Conservation (phyloP, 2,113 vertebrate species). For the Bettongia penicillata region DNA sequence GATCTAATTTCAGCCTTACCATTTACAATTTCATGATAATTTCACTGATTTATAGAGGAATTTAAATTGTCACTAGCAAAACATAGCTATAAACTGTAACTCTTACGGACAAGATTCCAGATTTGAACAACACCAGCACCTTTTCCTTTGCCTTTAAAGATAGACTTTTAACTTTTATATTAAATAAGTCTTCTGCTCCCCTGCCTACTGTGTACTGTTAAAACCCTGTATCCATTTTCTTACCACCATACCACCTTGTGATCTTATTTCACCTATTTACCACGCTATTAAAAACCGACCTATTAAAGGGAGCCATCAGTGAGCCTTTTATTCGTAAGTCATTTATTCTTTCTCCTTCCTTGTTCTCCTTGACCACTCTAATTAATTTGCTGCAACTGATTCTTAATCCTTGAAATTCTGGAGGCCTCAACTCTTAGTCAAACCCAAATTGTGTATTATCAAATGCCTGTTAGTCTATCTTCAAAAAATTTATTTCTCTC, state of each 20-base stretch:
- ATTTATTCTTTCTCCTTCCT: neutral
- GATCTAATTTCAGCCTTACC: conserved; percentile 21
- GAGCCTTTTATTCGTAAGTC: neutral
- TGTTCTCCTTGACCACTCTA: neutral
- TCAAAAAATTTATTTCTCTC: neutral
- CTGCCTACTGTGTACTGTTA: neutral
- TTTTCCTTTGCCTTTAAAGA: neutral
- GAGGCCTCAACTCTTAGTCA: neutral
- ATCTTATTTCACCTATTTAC: neutral
- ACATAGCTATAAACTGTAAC: neutral
- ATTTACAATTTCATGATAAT: conserved; percentile 47
- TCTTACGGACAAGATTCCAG: neutral
- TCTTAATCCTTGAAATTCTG: neutral
- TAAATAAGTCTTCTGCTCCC: neutral
- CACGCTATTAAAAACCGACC: neutral
- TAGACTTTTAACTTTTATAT: neutral
- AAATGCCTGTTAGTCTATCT: neutral
- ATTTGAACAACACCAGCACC: neutral
- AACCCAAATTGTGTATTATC: neutral
- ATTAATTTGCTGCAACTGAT: neutral
- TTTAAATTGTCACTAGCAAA: neutral
- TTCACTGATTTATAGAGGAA: conserved; percentile 10
- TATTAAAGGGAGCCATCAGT: neutral
- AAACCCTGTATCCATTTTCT: neutral
- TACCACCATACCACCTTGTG: neutral